Percentiles rank a stretch among this genome's conserved stretches.
Evolutionary conservation across 2,113 vertebrate genomes (phyloP).

Genomic region (Grantiella picta): DNA sequence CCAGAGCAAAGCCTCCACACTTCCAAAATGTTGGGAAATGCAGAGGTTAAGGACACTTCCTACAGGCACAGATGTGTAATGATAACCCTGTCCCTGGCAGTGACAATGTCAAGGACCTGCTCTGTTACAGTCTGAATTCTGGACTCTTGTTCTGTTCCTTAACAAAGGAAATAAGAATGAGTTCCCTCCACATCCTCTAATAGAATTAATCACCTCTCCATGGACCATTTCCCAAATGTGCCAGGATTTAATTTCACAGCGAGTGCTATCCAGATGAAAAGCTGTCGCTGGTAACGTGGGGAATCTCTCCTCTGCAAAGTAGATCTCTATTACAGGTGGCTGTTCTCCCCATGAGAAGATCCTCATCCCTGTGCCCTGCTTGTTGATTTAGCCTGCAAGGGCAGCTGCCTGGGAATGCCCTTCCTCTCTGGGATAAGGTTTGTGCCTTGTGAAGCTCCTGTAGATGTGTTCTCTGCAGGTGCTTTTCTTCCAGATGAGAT

Average conservation of each 20-base stretch:
- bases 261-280: background rate
- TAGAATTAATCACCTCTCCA: constrained; percentile 19
- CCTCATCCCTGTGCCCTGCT: background rate
- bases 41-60: background rate
- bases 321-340: background rate
- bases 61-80: background rate
- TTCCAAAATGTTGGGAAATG: background rate
- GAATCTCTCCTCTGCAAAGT: background rate
- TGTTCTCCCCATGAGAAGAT: background rate
- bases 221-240: constrained; percentile 4
- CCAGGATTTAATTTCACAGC: constrained; percentile 26
- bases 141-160: background rate
- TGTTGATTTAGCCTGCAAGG: background rate
- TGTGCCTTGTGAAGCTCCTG: background rate
- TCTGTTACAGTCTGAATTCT: background rate
- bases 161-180: background rate
- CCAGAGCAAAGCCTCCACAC: background rate
- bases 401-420: background rate
- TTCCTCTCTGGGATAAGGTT: background rate
- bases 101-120: background rate
- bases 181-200: background rate
- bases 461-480: background rate
- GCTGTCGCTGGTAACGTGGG: background rate
- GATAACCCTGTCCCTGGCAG: background rate
- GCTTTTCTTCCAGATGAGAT: background rate